A percentile compares a stretch with the other conserved stretches of the same genome.
These are phyloP conservation scores for Dipodomys stephensi DNA, from an alignment of 2,113 vertebrate species.

Conservation along the genomic window DNA sequence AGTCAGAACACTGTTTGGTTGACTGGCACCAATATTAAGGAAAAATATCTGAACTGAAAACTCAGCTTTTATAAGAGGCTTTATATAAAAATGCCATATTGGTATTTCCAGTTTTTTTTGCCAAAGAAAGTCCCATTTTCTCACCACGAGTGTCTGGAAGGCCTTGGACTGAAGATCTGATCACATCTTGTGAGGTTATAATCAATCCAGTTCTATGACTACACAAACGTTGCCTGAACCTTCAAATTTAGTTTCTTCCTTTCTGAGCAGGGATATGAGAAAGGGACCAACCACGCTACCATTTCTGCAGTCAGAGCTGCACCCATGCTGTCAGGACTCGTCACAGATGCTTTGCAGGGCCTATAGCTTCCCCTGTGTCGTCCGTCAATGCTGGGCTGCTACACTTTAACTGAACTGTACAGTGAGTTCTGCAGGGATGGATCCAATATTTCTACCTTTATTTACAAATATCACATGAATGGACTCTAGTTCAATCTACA, in stretches of 20 bases:
- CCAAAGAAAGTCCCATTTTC: constrained; percentile 60
- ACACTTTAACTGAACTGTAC: constrained; percentile 77
- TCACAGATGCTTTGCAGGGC: constrained; percentile 63
- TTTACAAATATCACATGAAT: constrained; percentile 84
- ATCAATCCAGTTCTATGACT: constrained; percentile 65
- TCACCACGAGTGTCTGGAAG: constrained; percentile 36
- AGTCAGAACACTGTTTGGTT: constrained; percentile 80
- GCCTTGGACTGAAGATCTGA: constrained; percentile 68
- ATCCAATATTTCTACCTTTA: constrained; percentile 84
- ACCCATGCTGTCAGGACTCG: constrained; percentile 61
- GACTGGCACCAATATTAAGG: constrained; percentile 73
- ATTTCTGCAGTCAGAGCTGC: constrained; percentile 5
- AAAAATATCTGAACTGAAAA: constrained; percentile 75
- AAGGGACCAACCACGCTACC: neutral
- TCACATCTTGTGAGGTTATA: constrained; percentile 55
- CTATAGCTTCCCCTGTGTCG: constrained; percentile 61
- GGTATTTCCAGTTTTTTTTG: constrained; percentile 58
- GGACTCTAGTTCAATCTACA: constrained; percentile 85
- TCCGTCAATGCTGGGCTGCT: constrained; percentile 65
- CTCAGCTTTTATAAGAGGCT: constrained; percentile 62
- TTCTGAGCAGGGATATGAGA: constrained; percentile 54
- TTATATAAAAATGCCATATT: constrained; percentile 28
- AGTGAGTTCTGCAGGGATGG: constrained; percentile 83
- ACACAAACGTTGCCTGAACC: constrained; percentile 65
- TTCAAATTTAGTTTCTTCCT: constrained; percentile 80